Conservation (phyloP, 2,888 invertebrate species). For the Drosophila sordidapex region DNA sequence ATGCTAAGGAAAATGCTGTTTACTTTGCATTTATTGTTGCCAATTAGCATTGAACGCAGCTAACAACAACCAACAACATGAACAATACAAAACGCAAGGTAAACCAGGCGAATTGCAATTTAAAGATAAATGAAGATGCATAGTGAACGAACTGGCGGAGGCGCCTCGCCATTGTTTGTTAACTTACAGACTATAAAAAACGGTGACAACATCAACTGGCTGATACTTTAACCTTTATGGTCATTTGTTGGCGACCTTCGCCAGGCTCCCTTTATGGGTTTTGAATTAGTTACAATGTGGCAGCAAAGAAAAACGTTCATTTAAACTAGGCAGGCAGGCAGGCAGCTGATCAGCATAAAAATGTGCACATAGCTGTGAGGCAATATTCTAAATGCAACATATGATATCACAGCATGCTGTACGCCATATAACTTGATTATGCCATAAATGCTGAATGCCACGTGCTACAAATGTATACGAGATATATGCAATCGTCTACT, state of each 20-base stretch:
- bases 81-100: constrained; percentile 46
- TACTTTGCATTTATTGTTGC: constrained; percentile 64
- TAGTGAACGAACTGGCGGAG: constrained; percentile 17
- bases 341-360: constrained; percentile 14
- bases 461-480: constrained; percentile 23
- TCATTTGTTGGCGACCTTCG: constrained; percentile 54
- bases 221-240: constrained; percentile 66
- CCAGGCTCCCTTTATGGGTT: constrained; percentile 55
- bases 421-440: constrained; percentile 7
- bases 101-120: constrained; percentile 51
- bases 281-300: constrained; percentile 48
- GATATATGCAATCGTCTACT: background rate
- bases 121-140: constrained; percentile 65
- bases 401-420: constrained; percentile 8
- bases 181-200: constrained; percentile 45
- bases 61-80: constrained; percentile 22
- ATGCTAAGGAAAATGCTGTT: constrained; percentile 56
- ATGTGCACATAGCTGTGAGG: constrained; percentile 17
- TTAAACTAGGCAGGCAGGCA: constrained; percentile 19
- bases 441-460: constrained; percentile 14
- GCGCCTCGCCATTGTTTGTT: constrained; percentile 62
- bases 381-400: constrained; percentile 26
- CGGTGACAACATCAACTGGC: constrained; percentile 53
- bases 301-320: constrained; percentile 28
- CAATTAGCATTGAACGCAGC: constrained; percentile 70